Percentiles rank a stretch among this genome's conserved stretches.
These are phyloP conservation scores for Crypturellus undulatus DNA, from an alignment of 2,113 vertebrate species.

Conservation along the genomic window DNA sequence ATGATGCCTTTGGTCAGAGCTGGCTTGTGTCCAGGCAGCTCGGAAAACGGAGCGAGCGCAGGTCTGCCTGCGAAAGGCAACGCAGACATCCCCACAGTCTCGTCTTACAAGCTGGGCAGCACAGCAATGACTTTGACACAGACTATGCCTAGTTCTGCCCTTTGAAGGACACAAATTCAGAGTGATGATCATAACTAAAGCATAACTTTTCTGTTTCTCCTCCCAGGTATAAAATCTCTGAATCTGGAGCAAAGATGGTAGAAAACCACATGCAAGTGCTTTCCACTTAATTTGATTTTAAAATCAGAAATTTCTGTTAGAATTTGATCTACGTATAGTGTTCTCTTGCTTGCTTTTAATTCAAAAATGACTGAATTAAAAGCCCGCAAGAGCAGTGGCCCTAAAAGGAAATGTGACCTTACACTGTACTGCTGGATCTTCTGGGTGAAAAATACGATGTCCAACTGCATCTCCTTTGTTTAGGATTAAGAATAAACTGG, in stretches of 20 bases:
- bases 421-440: neutral
- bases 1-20: fast-evolving
- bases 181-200: fast-evolving
- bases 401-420: neutral
- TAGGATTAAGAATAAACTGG: neutral
- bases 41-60: fast-evolving
- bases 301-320: neutral
- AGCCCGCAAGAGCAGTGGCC: fast-evolving
- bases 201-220: fast-evolving
- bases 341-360: neutral
- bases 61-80: neutral
- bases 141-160: fast-evolving
- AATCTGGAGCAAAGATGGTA: neutral
- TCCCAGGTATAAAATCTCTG: fast-evolving
- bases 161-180: neutral
- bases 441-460: fast-evolving
- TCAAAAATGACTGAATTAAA: fast-evolving
- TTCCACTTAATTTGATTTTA: neutral
- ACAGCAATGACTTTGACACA: neutral
- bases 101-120: fast-evolving
- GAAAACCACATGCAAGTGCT: neutral
- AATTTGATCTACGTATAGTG: neutral
- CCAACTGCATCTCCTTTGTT: neutral
- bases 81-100: fast-evolving
- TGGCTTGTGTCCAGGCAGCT: neutral